A percentile compares a stretch with the other conserved stretches of the same genome.
Evolutionary conservation across 2,797 vertebrate genomes (phyloP).

Genomic region (Fringilla coelebs): DNA sequence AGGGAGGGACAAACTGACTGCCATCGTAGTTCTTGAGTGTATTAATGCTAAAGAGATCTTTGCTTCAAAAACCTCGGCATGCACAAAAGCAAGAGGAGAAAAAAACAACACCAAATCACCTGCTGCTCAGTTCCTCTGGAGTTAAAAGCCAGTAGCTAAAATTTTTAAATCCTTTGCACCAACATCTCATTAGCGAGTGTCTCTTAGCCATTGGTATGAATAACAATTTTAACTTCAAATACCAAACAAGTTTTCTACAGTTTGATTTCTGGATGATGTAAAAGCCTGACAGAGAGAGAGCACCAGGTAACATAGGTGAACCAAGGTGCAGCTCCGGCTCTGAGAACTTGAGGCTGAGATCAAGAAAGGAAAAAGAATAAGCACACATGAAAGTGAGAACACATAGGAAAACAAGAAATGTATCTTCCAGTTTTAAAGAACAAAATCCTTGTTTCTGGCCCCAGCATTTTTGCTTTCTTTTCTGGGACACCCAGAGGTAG

Average conservation of each 20-base stretch:
- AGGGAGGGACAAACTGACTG: background rate
- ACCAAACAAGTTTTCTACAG: background rate
- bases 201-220: background rate
- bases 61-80: background rate
- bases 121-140: background rate
- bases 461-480: background rate
- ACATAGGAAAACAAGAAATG: background rate
- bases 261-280: background rate
- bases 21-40: background rate
- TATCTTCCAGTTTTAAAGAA: background rate
- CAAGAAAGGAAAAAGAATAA: background rate
- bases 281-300: background rate
- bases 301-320: background rate
- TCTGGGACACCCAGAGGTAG: background rate
- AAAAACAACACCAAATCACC: rapidly evolving
- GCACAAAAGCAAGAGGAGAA: background rate
- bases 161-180: background rate
- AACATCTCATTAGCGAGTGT: background rate
- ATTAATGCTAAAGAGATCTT: background rate
- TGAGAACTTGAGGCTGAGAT: background rate
- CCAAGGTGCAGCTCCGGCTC: background rate
- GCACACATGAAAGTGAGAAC: background rate
- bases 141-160: background rate
- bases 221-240: background rate
- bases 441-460: background rate